phyloP scores from a whole-genome alignment of 1,140 invertebrate genomes.

The Dreissena rostriformis region DNA sequence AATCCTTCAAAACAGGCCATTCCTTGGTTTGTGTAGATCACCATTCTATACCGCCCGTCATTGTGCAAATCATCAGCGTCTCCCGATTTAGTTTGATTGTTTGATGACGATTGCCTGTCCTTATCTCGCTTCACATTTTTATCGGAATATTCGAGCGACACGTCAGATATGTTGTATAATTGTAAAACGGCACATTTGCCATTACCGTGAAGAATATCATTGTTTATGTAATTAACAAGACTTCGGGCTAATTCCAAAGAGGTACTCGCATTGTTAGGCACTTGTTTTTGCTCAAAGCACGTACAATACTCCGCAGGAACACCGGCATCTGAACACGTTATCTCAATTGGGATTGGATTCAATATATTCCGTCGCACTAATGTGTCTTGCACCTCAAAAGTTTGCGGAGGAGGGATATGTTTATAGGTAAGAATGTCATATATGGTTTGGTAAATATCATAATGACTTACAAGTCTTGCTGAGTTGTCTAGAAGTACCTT shows the following conservation, averaged over 20 bases:
- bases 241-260: no score
- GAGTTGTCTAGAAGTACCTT: slow-evolving; percentile 24
- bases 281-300: no score
- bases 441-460: slow-evolving; percentile 53
- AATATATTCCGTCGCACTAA: slow-evolving; percentile 51
- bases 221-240: no score
- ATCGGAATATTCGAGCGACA: slow-evolving; percentile 58
- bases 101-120: slow-evolving; percentile 53
- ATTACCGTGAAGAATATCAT: background rate
- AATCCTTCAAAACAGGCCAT: slow-evolving; percentile 75
- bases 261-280: no score
- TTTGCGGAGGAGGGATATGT: background rate
- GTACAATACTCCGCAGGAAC: no score
- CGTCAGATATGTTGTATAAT: slow-evolving; percentile 38
- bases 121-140: slow-evolving; percentile 5
- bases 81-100: slow-evolving; percentile 19
- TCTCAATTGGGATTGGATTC: slow-evolving; percentile 38
- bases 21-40: slow-evolving; percentile 70
- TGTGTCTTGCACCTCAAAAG: background rate
- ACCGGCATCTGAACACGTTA: no score
- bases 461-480: slow-evolving; percentile 27
- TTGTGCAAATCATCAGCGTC: slow-evolving; percentile 14
- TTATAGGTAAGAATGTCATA: slow-evolving; percentile 32
- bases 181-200: slow-evolving; percentile 54
- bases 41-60: slow-evolving; percentile 57